These are phyloP conservation scores for Emesis russula DNA, from an alignment of 2,888 invertebrate genomes.

Conservation along the genomic window DNA sequence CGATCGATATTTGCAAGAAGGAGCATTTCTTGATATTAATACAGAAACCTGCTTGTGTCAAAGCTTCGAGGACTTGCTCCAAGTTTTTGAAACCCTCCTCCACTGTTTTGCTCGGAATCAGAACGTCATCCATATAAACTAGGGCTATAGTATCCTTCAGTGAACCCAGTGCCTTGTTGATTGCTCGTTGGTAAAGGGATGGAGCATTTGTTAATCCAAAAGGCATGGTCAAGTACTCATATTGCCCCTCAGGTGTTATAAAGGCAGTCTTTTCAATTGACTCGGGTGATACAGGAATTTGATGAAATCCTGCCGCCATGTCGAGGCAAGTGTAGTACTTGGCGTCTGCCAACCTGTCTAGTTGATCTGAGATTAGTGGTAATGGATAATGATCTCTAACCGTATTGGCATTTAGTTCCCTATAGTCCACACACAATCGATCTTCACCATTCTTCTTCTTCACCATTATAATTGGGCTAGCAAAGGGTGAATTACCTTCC, in stretches of 20 bases:
- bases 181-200: slow-evolving; percentile 89
- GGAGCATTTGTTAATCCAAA: slow-evolving; percentile 80
- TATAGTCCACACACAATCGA: slow-evolving; percentile 82
- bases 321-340: slow-evolving; percentile 77
- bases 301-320: slow-evolving; percentile 86
- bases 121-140: slow-evolving; percentile 62
- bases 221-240: slow-evolving; percentile 59
- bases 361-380: slow-evolving; percentile 56
- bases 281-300: slow-evolving; percentile 63
- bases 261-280: slow-evolving; percentile 60
- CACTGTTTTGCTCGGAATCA: slow-evolving; percentile 39
- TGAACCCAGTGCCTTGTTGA: slow-evolving; percentile 75
- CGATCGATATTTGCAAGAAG: slow-evolving; percentile 42
- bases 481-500: slow-evolving; percentile 84
- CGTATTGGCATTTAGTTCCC: slow-evolving; percentile 86
- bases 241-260: slow-evolving; percentile 56
- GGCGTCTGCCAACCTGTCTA: slow-evolving; percentile 53
- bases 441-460: slow-evolving; percentile 52
- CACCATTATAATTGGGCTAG: slow-evolving; percentile 84
- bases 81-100: slow-evolving; percentile 37
- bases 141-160: slow-evolving; percentile 34
- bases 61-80: slow-evolving; percentile 28
- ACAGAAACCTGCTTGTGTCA: slow-evolving; percentile 36
- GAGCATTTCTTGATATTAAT: slow-evolving; percentile 59
- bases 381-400: slow-evolving; percentile 76